Base-by-base conservation (phyloP, 2,797 vertebrate genomes). In the Meda fulgida region DNA sequence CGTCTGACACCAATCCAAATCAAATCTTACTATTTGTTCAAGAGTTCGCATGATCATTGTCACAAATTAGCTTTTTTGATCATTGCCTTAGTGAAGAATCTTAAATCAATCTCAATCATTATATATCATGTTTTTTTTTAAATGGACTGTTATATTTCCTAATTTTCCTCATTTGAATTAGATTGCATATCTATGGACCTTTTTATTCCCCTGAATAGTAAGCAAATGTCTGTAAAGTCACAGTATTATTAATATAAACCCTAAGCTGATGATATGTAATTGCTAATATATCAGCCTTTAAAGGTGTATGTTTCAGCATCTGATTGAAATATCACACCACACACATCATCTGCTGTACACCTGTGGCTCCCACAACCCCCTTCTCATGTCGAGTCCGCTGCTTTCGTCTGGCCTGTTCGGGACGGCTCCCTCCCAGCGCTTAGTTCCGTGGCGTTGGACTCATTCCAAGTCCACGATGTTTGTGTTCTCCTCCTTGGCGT, bases 401-500 rank as follows among this genome's bases (percentile, higher is more conserved):
- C 65, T 80, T n/a, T 31, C 4, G 23, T 81, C 58, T 78, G 73
- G n/a, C 48, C 66, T 34, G 38, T 78, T 72, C 81, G 76, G 73
- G 66, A 92, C 86, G 87, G 60, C 90, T 91, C 92, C 91, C 91
- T 89, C 85, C 92, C 76, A 84, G 86, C 87, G 90, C 86, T 91
- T 91, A 90, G 92, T 93, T 85, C 84, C 90, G 87, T 86, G 88
- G 88, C 87, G 82, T 58, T 77, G 89, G 92, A 89, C 88, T 84
- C 36, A 84, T 91, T 92, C 91, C 93, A 93, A 91, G 86, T 89
- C 90, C 90, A 88, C 87, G 75, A 92, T 88, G 93, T 93, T 94
- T 91, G 93, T 89, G 75, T 90, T 87, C 86, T 83, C 84, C 89
- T 92, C 55, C 60, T 65, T 92, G 94, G 91, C 90, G 88, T 91